These are phyloP conservation scores for Bombus ignitus DNA, from an alignment of 1,140 invertebrate genomes.

Conservation along the genomic window DNA sequence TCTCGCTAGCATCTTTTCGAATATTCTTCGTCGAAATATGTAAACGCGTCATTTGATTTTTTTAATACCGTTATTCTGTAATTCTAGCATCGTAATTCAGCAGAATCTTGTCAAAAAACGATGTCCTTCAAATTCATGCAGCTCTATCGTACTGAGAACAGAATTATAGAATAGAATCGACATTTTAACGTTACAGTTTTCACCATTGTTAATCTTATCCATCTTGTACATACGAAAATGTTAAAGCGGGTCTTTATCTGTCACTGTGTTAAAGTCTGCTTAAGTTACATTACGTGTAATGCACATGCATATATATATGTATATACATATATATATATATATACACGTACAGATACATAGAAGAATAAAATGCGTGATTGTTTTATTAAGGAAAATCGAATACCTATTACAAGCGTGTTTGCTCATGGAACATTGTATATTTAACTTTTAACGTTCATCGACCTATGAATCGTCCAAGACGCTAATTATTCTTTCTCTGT, in stretches of 20 bases:
- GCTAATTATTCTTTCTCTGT: not conserved
- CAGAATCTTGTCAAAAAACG: too few species aligned
- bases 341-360: not conserved
- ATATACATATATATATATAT: not conserved
- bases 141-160: not conserved
- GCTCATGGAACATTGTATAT: too few species aligned
- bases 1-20: conserved; percentile 16
- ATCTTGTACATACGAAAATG: conserved; percentile 42
- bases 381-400: not conserved
- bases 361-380: not conserved
- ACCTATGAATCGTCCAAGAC: not conserved
- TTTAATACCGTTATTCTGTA: not conserved
- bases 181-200: conserved; percentile 39
- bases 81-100: not conserved
- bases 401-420: not conserved
- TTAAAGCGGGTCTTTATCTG: conserved; percentile 13
- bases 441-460: not conserved
- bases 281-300: not conserved
- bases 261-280: conserved; percentile 4
- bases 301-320: not conserved
- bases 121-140: not conserved
- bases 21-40: conserved; percentile 20
- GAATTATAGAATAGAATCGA: not conserved
- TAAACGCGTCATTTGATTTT: not conserved
- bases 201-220: conserved; percentile 38